Percentiles rank a stretch among this genome's conserved stretches.
Conservation (phyloP, 2,113 vertebrate genomes). For the Actenoides hombroni region DNA sequence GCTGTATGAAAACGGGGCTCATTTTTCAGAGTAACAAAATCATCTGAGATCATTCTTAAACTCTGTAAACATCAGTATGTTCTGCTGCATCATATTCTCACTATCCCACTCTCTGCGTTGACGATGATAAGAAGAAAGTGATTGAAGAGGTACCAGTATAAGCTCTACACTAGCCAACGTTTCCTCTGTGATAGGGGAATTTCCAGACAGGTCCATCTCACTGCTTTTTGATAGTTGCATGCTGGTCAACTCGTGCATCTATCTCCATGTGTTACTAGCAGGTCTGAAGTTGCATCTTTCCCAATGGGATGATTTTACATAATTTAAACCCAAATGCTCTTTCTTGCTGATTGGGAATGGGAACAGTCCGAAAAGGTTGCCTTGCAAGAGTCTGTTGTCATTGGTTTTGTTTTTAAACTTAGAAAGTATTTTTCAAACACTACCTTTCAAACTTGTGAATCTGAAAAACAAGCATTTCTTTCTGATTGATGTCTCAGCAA, state of each 20-base stretch:
- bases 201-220: neutral
- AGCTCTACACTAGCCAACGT: neutral
- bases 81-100: neutral
- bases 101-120: neutral
- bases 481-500: neutral
- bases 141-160: neutral
- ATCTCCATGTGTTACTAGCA: neutral
- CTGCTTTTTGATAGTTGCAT: neutral
- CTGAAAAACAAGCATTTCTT: neutral
- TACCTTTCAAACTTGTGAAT: neutral
- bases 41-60: neutral
- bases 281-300: neutral
- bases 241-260: neutral
- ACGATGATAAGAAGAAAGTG: neutral
- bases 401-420: neutral
- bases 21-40: neutral
- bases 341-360: neutral
- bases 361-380: neutral
- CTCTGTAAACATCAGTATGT: neutral
- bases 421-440: neutral
- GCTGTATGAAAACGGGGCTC: accelerated
- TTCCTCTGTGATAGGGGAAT: neutral
- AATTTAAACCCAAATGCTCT: neutral
- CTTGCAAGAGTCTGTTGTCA: neutral
- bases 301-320: neutral